Conservation (phyloP, 1,140 invertebrate genomes). For the Thereuonema tuberculata region DNA sequence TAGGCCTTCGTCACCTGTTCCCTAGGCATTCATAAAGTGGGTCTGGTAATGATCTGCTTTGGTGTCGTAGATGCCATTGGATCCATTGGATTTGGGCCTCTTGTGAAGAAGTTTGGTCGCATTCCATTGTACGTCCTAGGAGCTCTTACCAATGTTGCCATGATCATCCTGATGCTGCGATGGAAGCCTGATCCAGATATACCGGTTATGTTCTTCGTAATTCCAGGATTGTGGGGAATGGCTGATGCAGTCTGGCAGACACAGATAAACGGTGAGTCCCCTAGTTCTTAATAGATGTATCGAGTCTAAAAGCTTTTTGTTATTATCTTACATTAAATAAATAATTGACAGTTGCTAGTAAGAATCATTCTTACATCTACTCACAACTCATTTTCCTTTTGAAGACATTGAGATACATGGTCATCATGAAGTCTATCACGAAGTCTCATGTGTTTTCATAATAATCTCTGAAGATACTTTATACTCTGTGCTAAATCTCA, state of each 20-base stretch:
- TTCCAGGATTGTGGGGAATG: slow-evolving; percentile 89
- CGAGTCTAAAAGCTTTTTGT: background rate
- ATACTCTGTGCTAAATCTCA: too few relatives aligned
- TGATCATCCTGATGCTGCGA: slow-evolving; percentile 59
- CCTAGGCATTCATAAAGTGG: slow-evolving; percentile 74
- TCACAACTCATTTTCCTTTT: background rate
- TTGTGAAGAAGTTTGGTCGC: slow-evolving; percentile 84
- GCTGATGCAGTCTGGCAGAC: slow-evolving; percentile 96
- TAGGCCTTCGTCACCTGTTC: slow-evolving; percentile 88
- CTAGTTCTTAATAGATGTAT: too few relatives aligned
- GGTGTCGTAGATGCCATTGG: slow-evolving; percentile 79
- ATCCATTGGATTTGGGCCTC: slow-evolving; percentile 72
- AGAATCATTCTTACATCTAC: background rate
- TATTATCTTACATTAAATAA: too few relatives aligned
- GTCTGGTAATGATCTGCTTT: slow-evolving; percentile 92
- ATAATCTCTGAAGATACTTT: too few relatives aligned
- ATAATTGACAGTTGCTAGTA: background rate
- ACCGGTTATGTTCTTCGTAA: slow-evolving; percentile 69
- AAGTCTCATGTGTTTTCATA: too few relatives aligned
- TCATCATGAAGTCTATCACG: too few relatives aligned
- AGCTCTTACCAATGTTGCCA: slow-evolving; percentile 54
- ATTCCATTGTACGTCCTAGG: slow-evolving; percentile 68
- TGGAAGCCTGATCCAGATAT: slow-evolving; percentile 74
- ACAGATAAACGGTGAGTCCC: slow-evolving; percentile 86
- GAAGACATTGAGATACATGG: too few relatives aligned